phyloP scores from a whole-genome alignment of 2,797 vertebrate genomes.

The Ciconia nigra region DNA sequence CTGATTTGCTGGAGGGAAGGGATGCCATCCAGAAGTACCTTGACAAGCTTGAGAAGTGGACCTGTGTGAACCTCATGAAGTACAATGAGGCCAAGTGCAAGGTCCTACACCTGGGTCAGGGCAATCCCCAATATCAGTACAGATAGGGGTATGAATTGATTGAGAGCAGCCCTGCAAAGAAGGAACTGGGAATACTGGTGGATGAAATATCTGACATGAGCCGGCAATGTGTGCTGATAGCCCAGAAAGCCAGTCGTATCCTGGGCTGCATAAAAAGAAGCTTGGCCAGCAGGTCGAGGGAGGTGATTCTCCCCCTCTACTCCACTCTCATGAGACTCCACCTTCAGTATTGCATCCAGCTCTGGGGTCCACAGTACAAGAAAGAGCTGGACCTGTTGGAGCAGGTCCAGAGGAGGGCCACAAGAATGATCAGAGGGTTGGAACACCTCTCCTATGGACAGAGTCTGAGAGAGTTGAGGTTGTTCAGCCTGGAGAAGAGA shows the following conservation, averaged over 20 bases:
- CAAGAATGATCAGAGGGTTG: not conserved
- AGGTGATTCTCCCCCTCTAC: not conserved
- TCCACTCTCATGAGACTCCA: not conserved
- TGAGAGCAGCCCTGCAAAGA: not conserved
- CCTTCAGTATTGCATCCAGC: not conserved
- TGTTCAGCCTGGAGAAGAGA: not conserved
- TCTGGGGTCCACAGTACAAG: not conserved
- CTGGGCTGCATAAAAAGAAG: not conserved
- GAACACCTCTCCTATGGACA: not conserved
- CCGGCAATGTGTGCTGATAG: not conserved
- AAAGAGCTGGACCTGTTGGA: not conserved
- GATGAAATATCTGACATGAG: not conserved
- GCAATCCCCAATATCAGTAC: not conserved
- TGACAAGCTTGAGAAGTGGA: not conserved
- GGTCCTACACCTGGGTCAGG: not conserved
- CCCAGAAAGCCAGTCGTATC: not conserved
- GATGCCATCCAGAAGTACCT: not conserved
- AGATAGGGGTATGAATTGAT: not conserved
- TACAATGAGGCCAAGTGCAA: not conserved
- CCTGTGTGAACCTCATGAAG: not conserved
- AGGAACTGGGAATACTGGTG: not conserved
- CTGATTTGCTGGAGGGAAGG: not conserved
- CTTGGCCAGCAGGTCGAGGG: accelerated
- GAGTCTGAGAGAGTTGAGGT: not conserved
- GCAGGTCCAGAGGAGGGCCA: not conserved